A percentile compares a stretch with the other conserved stretches of the same genome.
phyloP scores from a whole-genome alignment of 2,888 invertebrate genomes.

The Deroplatys truncata region DNA sequence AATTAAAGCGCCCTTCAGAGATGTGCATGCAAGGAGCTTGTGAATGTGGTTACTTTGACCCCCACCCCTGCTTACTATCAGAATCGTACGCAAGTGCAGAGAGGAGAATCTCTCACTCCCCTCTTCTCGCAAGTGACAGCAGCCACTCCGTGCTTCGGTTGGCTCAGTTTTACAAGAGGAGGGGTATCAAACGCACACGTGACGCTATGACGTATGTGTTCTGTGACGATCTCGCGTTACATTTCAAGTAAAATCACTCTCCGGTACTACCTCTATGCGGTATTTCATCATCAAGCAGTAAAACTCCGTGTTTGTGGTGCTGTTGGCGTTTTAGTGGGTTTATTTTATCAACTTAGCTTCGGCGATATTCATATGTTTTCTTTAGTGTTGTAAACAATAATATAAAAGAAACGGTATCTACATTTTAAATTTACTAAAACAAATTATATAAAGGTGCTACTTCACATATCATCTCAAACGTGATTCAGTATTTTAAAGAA shows the following conservation, averaged over 20 bases:
- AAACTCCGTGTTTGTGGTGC: background rate
- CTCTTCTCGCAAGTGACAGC: background rate
- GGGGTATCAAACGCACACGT: background rate
- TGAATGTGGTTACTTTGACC: background rate
- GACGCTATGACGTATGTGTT: background rate
- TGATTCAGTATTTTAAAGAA: too few species aligned
- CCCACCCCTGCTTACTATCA: background rate
- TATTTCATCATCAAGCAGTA: background rate
- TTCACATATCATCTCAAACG: background rate
- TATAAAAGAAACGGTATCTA: too few species aligned
- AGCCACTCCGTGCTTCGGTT: background rate
- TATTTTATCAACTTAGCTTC: background rate
- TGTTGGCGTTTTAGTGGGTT: background rate
- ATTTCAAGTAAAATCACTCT: background rate
- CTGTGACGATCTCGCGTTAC: background rate
- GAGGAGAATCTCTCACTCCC: background rate
- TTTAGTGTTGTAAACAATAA: background rate
- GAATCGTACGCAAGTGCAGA: background rate
- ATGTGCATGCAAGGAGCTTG: background rate
- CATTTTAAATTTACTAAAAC: background rate
- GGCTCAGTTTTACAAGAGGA: background rate
- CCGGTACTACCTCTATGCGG: background rate
- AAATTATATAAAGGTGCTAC: background rate
- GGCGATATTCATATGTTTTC: background rate
- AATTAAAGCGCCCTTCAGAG: background rate